Evolutionary conservation across 2,113 vertebrate genomes (phyloP), one percentile per base, ranked within the genome.

Genomic region (Sphaerodactylus townsendi): DNA sequence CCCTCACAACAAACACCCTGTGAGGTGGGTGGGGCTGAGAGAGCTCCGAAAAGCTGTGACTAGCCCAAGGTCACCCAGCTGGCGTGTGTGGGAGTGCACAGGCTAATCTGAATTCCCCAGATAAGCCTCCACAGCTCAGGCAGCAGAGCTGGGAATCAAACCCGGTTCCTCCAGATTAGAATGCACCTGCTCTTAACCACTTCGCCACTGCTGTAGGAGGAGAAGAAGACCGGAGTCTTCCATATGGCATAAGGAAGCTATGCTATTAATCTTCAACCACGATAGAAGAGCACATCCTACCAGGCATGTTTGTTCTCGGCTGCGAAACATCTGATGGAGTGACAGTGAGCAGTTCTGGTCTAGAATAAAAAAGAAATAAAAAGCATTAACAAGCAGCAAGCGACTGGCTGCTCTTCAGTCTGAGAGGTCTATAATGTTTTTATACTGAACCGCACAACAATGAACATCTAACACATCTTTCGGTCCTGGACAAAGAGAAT

Each of bases 271-370:
- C 2, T 59, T 77, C 14, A 15, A 30, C 25, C 50, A 59, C 5
- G 37, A 69, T 11, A 77, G 39, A 77, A 85, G 25, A 62, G 53
- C 11, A 41, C 1, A 0, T 69, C 90, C 89, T 95, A 97, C 96
- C 96, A 93, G 91, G 81, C 1, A 64, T 84, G 21, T 90, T 96
- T 0, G 88, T 87, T 39, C 53, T 88, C 10, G 92, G 89, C 1
- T 95, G 94, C 85, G 1, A 50, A 41, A 87, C 86, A 80, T 95
- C 95, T 0, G 88, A 2, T 46, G 93, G 76, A 56, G 73, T 69
- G n/a, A 94, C 39, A n/a, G 76, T 94, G 37, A 97, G 91, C 53
- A 97, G 94, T 33, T 97, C 96, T 41, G 96, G 96, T 79, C 96
- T 97, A 92, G 74, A 91, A 92, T 0, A 48, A 88, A 78, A 83